Evolutionary conservation across 1,140 invertebrate species (phyloP).

Genomic region (Trachelipus rathkii): DNA sequence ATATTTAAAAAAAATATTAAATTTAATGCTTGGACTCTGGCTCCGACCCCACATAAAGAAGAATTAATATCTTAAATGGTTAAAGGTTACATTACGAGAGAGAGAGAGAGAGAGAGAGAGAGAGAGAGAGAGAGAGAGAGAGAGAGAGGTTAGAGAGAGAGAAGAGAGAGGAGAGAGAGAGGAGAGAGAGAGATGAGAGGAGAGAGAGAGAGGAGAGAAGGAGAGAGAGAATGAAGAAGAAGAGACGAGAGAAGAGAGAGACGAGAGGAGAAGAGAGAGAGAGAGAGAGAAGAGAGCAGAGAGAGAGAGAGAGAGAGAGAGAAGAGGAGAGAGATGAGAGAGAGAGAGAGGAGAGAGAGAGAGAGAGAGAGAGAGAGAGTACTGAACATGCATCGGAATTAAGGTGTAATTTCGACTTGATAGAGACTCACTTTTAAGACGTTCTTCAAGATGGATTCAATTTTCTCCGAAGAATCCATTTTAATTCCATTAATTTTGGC

Average conservation of each 20-base stretch:
- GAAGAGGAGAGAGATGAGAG: not conserved
- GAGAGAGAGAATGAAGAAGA: not conserved
- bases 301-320: not conserved
- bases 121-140: no score
- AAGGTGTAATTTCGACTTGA: not conserved
- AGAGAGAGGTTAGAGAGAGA: no score
- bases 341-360: not conserved
- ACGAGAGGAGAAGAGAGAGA: no score
- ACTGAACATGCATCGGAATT: not conserved
- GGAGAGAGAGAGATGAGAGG: not conserved
- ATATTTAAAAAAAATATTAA: no score
- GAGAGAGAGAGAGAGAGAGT: not conserved
- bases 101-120: no score
- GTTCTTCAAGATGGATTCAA: not conserved
- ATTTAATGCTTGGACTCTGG: no score
- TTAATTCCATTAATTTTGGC: constrained; percentile 20
- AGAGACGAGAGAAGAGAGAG: not conserved
- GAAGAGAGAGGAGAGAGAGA: not conserved
- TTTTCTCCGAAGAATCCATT: not conserved
- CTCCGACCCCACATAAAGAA: no score
- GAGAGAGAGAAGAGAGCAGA: not conserved
- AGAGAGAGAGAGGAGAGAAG: not conserved
- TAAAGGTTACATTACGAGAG: no score
- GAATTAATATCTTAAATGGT: no score
- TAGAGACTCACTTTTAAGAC: not conserved